phyloP scores from a whole-genome alignment of 2,888 invertebrate species.

The Eilema depressum region DNA sequence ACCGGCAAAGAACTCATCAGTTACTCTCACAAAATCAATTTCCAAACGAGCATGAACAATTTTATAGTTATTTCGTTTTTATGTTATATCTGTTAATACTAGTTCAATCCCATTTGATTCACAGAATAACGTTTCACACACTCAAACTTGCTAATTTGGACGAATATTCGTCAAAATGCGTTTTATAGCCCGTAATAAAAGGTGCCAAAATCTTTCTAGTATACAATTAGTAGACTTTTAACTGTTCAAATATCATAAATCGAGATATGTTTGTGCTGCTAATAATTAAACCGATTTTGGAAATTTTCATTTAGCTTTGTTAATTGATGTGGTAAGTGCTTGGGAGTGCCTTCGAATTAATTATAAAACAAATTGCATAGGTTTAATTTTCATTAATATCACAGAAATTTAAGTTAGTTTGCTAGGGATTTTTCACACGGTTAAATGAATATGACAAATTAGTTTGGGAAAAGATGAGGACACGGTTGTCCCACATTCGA shows the following conservation, averaged over 20 bases:
- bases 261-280: constrained; percentile 38
- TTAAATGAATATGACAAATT: neutral
- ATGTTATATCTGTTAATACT: constrained; percentile 32
- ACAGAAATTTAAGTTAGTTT: neutral
- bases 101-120: constrained; percentile 44
- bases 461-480: too few relatives aligned
- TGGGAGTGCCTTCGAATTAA: neutral
- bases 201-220: constrained; percentile 53
- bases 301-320: constrained; percentile 8
- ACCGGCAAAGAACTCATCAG: constrained; percentile 31
- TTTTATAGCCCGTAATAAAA: constrained; percentile 50
- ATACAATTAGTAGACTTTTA: constrained; percentile 52
- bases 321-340: neutral
- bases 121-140: constrained; percentile 51
- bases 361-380: constrained; percentile 3
- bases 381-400: neutral
- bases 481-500: too few relatives aligned
- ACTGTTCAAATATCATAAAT: constrained; percentile 52
- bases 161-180: constrained; percentile 50
- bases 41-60: constrained; percentile 25
- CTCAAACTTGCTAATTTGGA: constrained; percentile 50
- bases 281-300: constrained; percentile 29
- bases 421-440: neutral
- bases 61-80: constrained; percentile 24
- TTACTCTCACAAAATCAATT: constrained; percentile 29